Base-by-base conservation (phyloP, 2,113 vertebrate genomes). In the Prionailurus viverrinus region DNA sequence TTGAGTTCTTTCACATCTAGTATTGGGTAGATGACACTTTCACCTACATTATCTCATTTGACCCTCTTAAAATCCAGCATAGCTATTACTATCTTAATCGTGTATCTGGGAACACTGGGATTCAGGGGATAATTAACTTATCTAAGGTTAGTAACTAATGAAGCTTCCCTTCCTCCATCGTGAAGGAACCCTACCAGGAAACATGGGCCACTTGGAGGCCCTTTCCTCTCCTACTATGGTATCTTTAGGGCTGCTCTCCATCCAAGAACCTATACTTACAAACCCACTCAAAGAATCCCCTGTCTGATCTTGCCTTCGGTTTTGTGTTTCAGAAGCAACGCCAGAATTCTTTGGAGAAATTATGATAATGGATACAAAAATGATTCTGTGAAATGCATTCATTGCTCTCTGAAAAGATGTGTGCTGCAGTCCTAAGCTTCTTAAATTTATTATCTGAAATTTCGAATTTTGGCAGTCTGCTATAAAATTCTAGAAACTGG, bases 381-480 rank as follows among this genome's bases (percentile, higher is more conserved):
- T 66, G n/a, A 71, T 91, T 86, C 81, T 74, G 21, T 95, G 73
- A 93, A 39, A 80, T 41, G 12, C 5, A 73, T 91, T 73, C 53
- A 53, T 68, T 83, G 29, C 27, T 96, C 33, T 87, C 66, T 81
- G 51, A 71, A 88, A 95, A 94, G 13, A 55, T n/a, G 21, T 92
- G 68, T 81, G 36, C 51, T 88, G 27, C 31, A 69, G 5, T 63
- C 74, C 78, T 94, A 85, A 92, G 69, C 19, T 71, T 82, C 45
- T 92, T 94, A 39, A 4, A 85, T 84, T 94, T 87, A 79, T 76
- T 93, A 45, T 71, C 9, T 90, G 25, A 88, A 94, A 95, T 91
- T 88, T 85, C 41, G 68, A 51, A 66, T 69, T 95, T 94, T 86
- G 45, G 27, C 36, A 88, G 15, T 33, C 31, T 41, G 16, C 48